Evolutionary conservation across 2,797 vertebrate species (phyloP).

Genomic region (Hypotaenidia okinawae): DNA sequence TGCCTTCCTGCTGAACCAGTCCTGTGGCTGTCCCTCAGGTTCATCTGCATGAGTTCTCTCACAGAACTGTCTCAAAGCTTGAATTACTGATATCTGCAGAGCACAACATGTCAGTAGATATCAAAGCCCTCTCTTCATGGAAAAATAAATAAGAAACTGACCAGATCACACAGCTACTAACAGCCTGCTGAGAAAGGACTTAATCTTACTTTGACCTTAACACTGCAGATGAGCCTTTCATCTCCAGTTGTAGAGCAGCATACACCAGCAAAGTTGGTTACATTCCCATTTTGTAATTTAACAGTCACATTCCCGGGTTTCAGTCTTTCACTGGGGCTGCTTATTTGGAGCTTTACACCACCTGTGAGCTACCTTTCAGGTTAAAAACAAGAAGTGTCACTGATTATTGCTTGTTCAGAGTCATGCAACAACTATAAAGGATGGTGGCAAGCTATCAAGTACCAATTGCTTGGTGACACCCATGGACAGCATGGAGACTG

Average conservation of each 20-base stretch:
- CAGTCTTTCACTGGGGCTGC: neutral
- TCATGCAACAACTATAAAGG: neutral
- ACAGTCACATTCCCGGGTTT: neutral
- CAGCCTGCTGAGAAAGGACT: neutral
- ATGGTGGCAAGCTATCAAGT: neutral
- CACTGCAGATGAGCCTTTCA: neutral
- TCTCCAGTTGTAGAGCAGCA: neutral
- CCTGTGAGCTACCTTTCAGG: neutral
- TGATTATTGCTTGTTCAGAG: neutral
- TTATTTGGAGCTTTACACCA: neutral
- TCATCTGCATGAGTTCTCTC: neutral
- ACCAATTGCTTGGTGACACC: neutral
- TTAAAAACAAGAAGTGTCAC: neutral
- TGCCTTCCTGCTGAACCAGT: conserved; percentile 49
- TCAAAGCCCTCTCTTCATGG: neutral
- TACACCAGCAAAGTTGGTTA: neutral
- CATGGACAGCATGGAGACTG: neutral
- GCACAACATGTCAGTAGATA: neutral
- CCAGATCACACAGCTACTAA: neutral
- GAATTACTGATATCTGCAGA: conserved; percentile 24
- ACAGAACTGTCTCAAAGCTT: neutral
- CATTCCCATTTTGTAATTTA: neutral
- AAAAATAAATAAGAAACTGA: neutral
- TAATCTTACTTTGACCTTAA: neutral
- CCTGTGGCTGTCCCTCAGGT: conserved; percentile 17